Conservation (phyloP, 2,888 invertebrate species). For the Vandiemenella viatica region DNA sequence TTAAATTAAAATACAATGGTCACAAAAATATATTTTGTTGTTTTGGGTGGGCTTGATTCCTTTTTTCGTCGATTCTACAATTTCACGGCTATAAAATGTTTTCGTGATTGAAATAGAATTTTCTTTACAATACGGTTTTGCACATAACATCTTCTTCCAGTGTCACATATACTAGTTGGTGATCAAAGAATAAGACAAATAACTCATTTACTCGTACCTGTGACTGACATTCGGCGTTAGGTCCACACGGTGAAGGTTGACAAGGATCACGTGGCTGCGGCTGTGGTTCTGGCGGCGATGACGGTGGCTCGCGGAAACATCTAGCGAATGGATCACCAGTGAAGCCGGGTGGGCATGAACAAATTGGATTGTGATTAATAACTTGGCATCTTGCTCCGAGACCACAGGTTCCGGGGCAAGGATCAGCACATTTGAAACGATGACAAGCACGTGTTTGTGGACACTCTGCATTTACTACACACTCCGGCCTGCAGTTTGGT, state of each 20-base stretch:
- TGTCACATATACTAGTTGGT: no score
- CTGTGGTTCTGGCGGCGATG: constrained; percentile 23
- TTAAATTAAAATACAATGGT: no score
- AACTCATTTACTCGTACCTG: no score
- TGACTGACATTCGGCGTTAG: constrained; percentile 25
- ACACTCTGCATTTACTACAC: constrained; percentile 25
- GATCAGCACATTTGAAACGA: constrained; percentile 24
- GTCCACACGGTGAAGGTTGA: constrained; percentile 43
- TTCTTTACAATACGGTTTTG: no score
- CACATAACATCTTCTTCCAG: no score
- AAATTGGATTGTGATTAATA: constrained; percentile 25
- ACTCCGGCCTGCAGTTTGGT: constrained; percentile 28
- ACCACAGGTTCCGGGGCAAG: constrained; percentile 25
- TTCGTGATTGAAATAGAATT: no score
- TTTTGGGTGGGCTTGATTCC: no score
- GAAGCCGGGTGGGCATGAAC: constrained; percentile 24
- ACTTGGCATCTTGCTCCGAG: constrained; percentile 24
- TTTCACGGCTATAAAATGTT: no score
- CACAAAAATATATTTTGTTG: no score
- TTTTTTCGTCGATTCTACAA: no score
- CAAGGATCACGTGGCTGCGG: constrained; percentile 45
- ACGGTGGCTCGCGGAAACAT: constrained; percentile 25
- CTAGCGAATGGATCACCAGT: constrained; percentile 24
- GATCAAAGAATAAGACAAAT: no score
- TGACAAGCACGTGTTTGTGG: constrained; percentile 24